Percentiles rank a stretch among this genome's conserved stretches.
phyloP scores from a whole-genome alignment of 2,888 invertebrate genomes.

The Cremastinae sp. region DNA sequence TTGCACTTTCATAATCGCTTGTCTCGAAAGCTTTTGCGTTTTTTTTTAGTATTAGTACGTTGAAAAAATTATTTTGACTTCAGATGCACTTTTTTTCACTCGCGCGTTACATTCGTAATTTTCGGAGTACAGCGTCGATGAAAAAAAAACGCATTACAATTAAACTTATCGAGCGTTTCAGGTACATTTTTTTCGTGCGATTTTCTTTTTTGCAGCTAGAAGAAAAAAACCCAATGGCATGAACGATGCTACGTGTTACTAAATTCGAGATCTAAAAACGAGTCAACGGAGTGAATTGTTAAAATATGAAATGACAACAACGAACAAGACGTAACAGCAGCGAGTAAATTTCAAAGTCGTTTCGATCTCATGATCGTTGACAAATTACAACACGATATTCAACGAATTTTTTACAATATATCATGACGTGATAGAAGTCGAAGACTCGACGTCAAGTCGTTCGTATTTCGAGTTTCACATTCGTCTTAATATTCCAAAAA shows the following conservation, averaged over 20 bases:
- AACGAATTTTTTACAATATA: too few relatives aligned
- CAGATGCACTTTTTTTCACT: neutral
- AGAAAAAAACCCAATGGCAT: conserved; percentile 19
- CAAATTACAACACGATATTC: too few relatives aligned
- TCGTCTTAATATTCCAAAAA: too few relatives aligned
- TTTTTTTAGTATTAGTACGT: conserved; percentile 19
- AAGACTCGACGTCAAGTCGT: too few relatives aligned
- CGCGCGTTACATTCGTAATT: conserved; percentile 2
- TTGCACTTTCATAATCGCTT: conserved; percentile 29
- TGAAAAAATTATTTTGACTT: conserved; percentile 50
- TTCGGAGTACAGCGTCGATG: neutral
- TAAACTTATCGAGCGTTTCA: conserved; percentile 49
- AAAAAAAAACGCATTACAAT: conserved; percentile 9
- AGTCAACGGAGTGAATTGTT: conserved; percentile 19
- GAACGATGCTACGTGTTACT: conserved; percentile 23
- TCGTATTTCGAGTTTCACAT: too few relatives aligned
- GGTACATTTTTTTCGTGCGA: conserved; percentile 52
- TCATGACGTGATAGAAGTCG: too few relatives aligned
- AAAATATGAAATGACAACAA: conserved; percentile 5
- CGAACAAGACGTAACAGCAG: conserved; percentile 15
- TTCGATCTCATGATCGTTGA: too few relatives aligned
- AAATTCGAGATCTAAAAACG: conserved; percentile 33
- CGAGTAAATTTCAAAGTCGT: conserved; percentile 1
- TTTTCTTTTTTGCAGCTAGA: conserved; percentile 12
- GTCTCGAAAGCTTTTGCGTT: conserved; percentile 18